Percentiles rank a stretch among this genome's conserved stretches.
Evolutionary conservation across 2,888 invertebrate genomes (phyloP).

Genomic region (Nomada hirtipes): DNA sequence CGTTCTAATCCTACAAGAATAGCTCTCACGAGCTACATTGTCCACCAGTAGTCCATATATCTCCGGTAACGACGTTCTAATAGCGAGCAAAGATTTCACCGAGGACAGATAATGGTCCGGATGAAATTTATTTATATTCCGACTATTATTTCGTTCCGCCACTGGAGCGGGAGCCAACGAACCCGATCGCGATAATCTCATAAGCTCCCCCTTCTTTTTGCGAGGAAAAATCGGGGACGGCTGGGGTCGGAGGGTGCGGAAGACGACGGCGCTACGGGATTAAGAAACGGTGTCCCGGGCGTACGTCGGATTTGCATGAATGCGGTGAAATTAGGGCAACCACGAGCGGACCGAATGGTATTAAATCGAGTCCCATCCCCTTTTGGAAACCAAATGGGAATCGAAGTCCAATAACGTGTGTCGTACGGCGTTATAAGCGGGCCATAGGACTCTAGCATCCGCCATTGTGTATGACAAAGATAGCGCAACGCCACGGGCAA

Average conservation of each 20-base stretch:
- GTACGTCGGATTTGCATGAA: constrained; percentile 64
- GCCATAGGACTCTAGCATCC: constrained; percentile 39
- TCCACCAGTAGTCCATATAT: no score
- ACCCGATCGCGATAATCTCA: constrained; percentile 56
- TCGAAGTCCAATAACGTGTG: constrained; percentile 65
- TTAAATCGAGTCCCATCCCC: constrained; percentile 62
- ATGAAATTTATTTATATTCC: constrained; percentile 14
- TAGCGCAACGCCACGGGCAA: constrained; percentile 6
- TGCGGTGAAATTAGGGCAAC: constrained; percentile 66
- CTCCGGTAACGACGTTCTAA: not conserved
- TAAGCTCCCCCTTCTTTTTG: constrained; percentile 42
- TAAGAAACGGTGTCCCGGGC: constrained; percentile 54
- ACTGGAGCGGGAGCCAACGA: constrained; percentile 27
- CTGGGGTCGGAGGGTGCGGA: constrained; percentile 29
- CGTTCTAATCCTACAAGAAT: no score
- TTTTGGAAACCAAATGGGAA: constrained; percentile 53
- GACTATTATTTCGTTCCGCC: constrained; percentile 1
- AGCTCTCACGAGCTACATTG: no score
- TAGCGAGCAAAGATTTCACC: not conserved
- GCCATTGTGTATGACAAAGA: not conserved
- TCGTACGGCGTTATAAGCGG: constrained; percentile 49
- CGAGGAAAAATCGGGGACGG: constrained; percentile 46
- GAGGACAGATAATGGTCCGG: constrained; percentile 6
- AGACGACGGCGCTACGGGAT: constrained; percentile 50
- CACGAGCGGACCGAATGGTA: constrained; percentile 62